A percentile compares a stretch with the other conserved stretches of the same genome.
Conservation (phyloP, 1,140 invertebrate species). For the Aphelenchoides fujianensis region DNA sequence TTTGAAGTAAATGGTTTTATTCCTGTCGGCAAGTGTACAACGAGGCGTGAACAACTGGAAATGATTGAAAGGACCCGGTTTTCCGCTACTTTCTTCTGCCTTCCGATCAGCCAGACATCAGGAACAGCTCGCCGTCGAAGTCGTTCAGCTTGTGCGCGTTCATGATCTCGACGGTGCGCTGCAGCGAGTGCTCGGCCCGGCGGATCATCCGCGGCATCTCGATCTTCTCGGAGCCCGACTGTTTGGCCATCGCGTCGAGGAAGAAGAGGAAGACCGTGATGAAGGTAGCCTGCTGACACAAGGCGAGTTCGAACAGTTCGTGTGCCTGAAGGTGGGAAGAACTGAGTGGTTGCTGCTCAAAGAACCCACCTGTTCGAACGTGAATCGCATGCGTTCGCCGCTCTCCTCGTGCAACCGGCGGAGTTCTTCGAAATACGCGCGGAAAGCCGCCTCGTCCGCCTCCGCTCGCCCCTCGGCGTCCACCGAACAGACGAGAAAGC, state of each 20-base stretch:
- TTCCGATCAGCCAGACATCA: too few relatives aligned
- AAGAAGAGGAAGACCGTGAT: not conserved
- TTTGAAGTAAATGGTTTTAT: too few relatives aligned
- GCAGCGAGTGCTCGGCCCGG: not conserved
- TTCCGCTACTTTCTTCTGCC: too few relatives aligned
- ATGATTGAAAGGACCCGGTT: too few relatives aligned
- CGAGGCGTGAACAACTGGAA: too few relatives aligned
- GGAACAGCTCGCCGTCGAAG: not conserved
- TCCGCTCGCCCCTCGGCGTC: not conserved
- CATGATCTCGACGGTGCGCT: not conserved
- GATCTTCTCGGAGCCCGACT: not conserved
- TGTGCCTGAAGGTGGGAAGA: not conserved
- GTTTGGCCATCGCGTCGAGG: slow-evolving; percentile 4
- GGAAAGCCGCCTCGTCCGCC: not conserved
- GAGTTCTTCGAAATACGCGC: not conserved
- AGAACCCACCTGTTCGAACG: not conserved
- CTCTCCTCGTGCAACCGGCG: not conserved
- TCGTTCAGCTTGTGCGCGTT: not conserved
- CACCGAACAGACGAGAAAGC: not conserved
- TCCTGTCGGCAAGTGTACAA: too few relatives aligned
- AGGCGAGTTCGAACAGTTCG: not conserved
- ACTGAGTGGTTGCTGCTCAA: too few relatives aligned
- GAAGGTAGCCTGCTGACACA: slow-evolving; percentile 4
- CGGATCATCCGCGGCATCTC: not conserved
- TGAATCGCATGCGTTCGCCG: not conserved